Evolutionary conservation across 2,888 invertebrate species (phyloP), one percentile per base, ranked within the genome.

Genomic region (Apodemia mormo): DNA sequence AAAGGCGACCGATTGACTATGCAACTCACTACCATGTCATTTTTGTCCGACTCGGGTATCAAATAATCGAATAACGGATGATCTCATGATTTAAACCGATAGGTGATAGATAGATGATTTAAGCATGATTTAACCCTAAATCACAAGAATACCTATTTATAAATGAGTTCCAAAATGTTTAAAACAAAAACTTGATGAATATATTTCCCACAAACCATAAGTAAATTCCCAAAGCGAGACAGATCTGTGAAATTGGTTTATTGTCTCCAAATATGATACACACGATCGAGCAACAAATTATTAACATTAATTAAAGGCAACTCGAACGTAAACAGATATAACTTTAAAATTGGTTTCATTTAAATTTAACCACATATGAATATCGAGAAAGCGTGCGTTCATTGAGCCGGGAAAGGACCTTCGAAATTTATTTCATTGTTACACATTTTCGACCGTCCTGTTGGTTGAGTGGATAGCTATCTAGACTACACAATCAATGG

Each of bases 221-320:
- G 61, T 61, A 61, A 61, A 61, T 30, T 61, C 61, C 61, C 61
- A 61, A 33, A 61, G 61, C 33, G 61, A 12, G 14, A 30, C 58
- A 30, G 58, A 58, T 58, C 58, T 58, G 61, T 12, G 61, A 61
- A 61, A 61, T 61, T 61, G 61, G 61, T 61, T 61, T 61, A 61
- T 61, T 61, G 61, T 61, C 61, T 14, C 61, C 61, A 61, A 61
- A 61, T 61, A 61, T 61, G 61, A 61, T 61, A 33, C 61, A 61
- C 61, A 33, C 30, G 61, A 58, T 58, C 58, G 30, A 58, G 10
- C 58, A 58, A 58, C 58, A 58, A 58, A 58, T 58, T 30, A 58
- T 58, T 58, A 30, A 30, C 58, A 58, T 58, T 58, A 58, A 58
- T 58, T 29, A 58, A 30, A 30, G 58, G 30, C 30, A 61, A 33